Evolutionary conservation across 1,140 invertebrate genomes (phyloP).

Genomic region (Hormaphis cornu): DNA sequence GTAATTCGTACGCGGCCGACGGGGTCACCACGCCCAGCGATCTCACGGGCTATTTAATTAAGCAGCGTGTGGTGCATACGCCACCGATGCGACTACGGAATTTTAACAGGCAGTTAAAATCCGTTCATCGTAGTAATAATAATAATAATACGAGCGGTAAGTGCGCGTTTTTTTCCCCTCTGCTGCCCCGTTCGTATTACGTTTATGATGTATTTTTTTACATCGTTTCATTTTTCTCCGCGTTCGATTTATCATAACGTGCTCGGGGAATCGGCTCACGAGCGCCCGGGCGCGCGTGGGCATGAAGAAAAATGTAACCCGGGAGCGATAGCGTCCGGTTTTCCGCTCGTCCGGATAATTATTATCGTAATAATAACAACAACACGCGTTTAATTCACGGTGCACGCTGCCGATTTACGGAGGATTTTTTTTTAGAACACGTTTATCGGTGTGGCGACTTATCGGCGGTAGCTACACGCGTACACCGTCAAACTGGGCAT

Average conservation of each 20-base stretch:
- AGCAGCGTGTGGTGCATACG: constrained; percentile 22
- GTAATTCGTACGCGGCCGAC: constrained; percentile 2
- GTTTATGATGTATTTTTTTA: constrained; percentile 11
- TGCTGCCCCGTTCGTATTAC: background rate
- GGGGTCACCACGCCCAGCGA: constrained; percentile 30
- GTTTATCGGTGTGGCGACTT: background rate
- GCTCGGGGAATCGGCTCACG: background rate
- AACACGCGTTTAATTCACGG: constrained; percentile 29
- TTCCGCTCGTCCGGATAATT: background rate
- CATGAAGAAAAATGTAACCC: constrained; percentile 26
- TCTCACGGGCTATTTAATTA: constrained; percentile 32
- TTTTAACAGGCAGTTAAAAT: constrained; percentile 28
- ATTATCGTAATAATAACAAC: too few relatives aligned
- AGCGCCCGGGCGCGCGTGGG: constrained; percentile 16
- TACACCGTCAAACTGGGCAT: too few relatives aligned
- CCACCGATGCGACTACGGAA: constrained; percentile 27
- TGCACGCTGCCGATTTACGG: too few relatives aligned
- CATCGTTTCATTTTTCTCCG: background rate
- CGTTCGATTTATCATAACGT: constrained; percentile 31
- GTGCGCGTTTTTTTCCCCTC: background rate
- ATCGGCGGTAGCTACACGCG: too few relatives aligned
- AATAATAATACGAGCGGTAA: background rate
- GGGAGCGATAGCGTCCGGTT: constrained; percentile 27
- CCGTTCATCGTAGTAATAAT: too few relatives aligned
- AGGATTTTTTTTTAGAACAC: too few relatives aligned